A percentile compares a stretch with the other conserved stretches of the same genome.
phyloP scores from a whole-genome alignment of 2,888 invertebrate genomes.

The Diarsia brunnea region DNA sequence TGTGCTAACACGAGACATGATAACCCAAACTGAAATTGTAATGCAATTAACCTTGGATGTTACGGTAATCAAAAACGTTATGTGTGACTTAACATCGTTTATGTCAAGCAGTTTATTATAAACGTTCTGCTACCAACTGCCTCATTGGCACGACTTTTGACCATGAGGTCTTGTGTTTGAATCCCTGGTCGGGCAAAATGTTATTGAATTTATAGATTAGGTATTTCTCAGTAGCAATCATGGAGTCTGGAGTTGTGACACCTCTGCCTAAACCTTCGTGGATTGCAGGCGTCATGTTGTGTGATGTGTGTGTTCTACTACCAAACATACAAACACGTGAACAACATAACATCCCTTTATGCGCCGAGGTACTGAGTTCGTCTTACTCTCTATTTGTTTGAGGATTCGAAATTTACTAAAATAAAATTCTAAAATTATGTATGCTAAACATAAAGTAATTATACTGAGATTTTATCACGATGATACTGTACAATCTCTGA shows the following conservation, averaged over 20 bases:
- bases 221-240: too few species aligned
- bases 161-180: too few species aligned
- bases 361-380: constrained; percentile 23
- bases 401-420: constrained; percentile 8
- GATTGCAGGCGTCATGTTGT: too few species aligned
- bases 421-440: constrained; percentile 3
- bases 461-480: neutral
- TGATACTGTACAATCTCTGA: neutral
- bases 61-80: neutral
- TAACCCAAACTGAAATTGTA: neutral
- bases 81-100: neutral
- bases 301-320: too few species aligned
- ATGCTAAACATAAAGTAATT: neutral
- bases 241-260: too few species aligned
- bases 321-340: constrained; percentile 7
- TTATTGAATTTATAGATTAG: too few species aligned
- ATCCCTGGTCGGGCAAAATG: too few species aligned
- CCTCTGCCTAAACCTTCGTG: too few species aligned
- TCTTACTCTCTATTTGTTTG: constrained; percentile 19
- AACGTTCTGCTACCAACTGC: neutral
- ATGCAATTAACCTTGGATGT: neutral
- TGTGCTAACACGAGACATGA: neutral
- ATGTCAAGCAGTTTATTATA: constrained; percentile 5
- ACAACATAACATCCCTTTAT: constrained; percentile 4
- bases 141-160: too few species aligned